These are phyloP conservation scores for Aurelia aurita complex sp. Pacific DNA, from an alignment of 30 jellyfish, hydroid and myxozoan species.

Conservation along the genomic window DNA sequence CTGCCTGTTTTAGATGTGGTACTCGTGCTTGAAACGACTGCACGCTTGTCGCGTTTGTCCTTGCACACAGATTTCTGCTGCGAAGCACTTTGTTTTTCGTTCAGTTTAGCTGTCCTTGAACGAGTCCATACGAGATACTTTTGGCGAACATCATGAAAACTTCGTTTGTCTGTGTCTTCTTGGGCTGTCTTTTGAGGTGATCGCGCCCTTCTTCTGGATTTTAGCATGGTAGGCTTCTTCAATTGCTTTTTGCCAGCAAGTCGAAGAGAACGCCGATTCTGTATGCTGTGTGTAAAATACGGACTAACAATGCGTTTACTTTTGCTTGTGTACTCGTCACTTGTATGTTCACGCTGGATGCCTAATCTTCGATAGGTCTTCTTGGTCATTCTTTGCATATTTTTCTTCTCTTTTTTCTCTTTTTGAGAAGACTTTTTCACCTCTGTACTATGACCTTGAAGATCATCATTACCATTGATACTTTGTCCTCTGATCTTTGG, in stretches of 20 bases:
- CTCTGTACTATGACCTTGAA: too few relatives aligned
- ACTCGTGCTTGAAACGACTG: background rate
- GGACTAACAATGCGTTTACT: background rate
- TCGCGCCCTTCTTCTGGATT: background rate
- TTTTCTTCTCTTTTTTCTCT: too few relatives aligned
- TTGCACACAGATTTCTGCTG: too few relatives aligned
- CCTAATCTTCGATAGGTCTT: background rate
- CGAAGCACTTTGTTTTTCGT: background rate
- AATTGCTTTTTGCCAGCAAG: background rate
- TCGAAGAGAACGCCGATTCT: constrained; percentile 7
- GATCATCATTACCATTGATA: too few relatives aligned
- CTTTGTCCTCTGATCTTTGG: too few relatives aligned
- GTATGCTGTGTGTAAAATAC: background rate
- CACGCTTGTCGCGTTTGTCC: background rate
- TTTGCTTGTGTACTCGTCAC: background rate
- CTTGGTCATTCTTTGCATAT: too few relatives aligned
- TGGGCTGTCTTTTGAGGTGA: background rate
- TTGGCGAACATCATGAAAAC: background rate
- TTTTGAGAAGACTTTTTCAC: too few relatives aligned
- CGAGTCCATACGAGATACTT: constrained; percentile 10
- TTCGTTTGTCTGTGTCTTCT: background rate
- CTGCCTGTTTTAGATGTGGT: background rate
- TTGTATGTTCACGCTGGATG: background rate
- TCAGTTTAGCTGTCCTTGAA: background rate
- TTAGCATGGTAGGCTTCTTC: background rate